Evolutionary conservation across 2,113 vertebrate genomes (phyloP).

Genomic region (Elachura formosa): DNA sequence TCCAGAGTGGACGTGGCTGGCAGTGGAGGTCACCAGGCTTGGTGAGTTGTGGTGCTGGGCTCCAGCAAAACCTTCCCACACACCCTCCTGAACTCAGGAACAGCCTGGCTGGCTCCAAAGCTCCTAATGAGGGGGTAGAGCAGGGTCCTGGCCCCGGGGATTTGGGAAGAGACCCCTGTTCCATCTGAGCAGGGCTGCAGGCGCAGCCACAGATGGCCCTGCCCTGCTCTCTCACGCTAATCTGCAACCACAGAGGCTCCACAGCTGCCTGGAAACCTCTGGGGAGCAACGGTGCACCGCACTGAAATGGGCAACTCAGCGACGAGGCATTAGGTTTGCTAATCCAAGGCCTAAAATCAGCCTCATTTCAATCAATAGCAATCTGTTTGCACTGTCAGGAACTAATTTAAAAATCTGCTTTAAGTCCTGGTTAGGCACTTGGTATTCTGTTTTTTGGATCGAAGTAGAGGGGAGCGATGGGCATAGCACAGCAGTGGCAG

Average conservation of each 20-base stretch:
- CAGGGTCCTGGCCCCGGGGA: not conserved
- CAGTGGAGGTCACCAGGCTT: fast-evolving
- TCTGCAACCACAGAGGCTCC: slow-evolving; percentile 23
- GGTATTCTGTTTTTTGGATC: slow-evolving; percentile 17
- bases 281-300: slow-evolving; percentile 26
- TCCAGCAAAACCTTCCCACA: not conserved
- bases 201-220: slow-evolving; percentile 48
- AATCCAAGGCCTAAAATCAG: slow-evolving; percentile 56
- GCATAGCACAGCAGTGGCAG: not conserved
- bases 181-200: not conserved
- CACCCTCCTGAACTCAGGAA: fast-evolving
- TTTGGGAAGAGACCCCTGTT: not conserved
- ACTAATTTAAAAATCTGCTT: slow-evolving; percentile 70
- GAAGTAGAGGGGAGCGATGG: not conserved
- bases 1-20: fast-evolving
- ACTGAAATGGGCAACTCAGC: slow-evolving; percentile 30
- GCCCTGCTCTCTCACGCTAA: slow-evolving; percentile 5
- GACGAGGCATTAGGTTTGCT: slow-evolving; percentile 59
- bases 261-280: slow-evolving; percentile 58
- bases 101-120: not conserved
- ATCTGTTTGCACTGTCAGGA: slow-evolving; percentile 71
- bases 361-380: slow-evolving; percentile 68
- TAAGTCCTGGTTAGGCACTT: slow-evolving; percentile 59
- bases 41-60: fast-evolving
- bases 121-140: not conserved